These are phyloP conservation scores for Platygyra sinensis DNA, from an alignment of 64 coral and sea anemone species.

Conservation along the genomic window DNA sequence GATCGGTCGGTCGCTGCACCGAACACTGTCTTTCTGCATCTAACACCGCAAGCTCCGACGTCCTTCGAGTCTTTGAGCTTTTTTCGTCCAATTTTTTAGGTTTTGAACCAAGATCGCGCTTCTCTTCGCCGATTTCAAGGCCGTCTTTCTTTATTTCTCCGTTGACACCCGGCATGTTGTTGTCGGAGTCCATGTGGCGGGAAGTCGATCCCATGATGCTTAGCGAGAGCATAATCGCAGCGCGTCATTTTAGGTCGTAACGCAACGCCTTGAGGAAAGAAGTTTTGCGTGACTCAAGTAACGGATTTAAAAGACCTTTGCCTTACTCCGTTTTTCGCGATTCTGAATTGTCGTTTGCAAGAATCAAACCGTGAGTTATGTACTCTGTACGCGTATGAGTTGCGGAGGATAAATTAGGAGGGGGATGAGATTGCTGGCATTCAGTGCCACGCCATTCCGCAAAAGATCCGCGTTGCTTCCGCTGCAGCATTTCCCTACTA, in stretches of 20 bases:
- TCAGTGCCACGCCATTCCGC: too few species aligned
- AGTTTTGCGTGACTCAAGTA: too few species aligned
- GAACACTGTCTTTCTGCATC: constrained; percentile 57
- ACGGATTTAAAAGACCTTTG: too few species aligned
- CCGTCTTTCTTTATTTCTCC: constrained; percentile 54
- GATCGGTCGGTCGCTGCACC: constrained; percentile 52
- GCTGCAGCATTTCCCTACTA: too few species aligned
- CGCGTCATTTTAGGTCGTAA: neutral
- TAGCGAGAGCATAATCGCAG: neutral
- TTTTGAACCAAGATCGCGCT: constrained; percentile 56
- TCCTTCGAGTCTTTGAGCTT: constrained; percentile 64
- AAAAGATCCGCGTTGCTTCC: too few species aligned
- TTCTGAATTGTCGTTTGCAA: too few species aligned
- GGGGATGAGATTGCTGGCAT: too few species aligned
- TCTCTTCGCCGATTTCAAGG: constrained; percentile 62
- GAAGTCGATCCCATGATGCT: constrained; percentile 2
- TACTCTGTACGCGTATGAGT: too few species aligned
- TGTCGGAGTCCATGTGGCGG: constrained; percentile 40
- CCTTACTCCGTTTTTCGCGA: too few species aligned
- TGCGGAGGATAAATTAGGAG: too few species aligned
- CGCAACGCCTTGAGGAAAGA: neutral
- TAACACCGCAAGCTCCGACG: constrained; percentile 29
- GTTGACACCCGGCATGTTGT: constrained; percentile 46
- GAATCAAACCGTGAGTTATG: too few species aligned
- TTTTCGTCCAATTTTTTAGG: constrained; percentile 60